Evolutionary conservation across 2,113 vertebrate species (phyloP), one percentile per base, ranked within the genome.

Genomic region (Heliornis fulica): DNA sequence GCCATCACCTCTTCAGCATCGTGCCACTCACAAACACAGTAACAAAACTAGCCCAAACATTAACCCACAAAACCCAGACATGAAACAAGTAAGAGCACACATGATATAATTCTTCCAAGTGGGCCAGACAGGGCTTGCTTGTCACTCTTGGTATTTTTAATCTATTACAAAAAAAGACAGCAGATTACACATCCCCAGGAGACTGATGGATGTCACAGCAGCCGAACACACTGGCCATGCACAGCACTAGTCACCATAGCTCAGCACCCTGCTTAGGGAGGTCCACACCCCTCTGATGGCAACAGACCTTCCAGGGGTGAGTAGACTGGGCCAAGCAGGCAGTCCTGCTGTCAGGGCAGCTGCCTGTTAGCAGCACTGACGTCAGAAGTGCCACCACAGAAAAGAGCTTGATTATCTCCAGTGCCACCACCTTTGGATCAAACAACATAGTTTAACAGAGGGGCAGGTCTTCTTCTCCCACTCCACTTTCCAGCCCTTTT

Each of bases 81-180:
- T 34, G 66, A 83, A 91, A 79, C 66, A 43, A 38, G 48, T 63
- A 64, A 28, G 45, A 94, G 18, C 3, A 72, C 57, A 57, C 1
- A 1, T 3, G 14, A 77, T 29, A 56, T 2, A 66, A 63, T 80
- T 57, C 36, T 68, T 77, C 53, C 50, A 68, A 88, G 63, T 2
- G 2, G 66, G 53, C 51, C 75, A 95, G 68, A 89, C 76, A 77
- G 80, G 80, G 91, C 48, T 72, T 83, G 50, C 68, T 90, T 83
- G 45, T 96, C 54, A 13, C 69, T 59, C 64, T 65, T 69, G 20
- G 45, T 41, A 63, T 87, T 94, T 89, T 61, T 50, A 61, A 77
- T 81, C 40, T 53, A 45, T 83, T 81, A 87, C 59, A 59, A 81
- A 91, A 90, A 72, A 61, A 65, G 16, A 22, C 94, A 89, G 69